A percentile compares a stretch with the other conserved stretches of the same genome.
phyloP scores from a whole-genome alignment of 2,888 invertebrate genomes.

The Odontocolon sp. region DNA sequence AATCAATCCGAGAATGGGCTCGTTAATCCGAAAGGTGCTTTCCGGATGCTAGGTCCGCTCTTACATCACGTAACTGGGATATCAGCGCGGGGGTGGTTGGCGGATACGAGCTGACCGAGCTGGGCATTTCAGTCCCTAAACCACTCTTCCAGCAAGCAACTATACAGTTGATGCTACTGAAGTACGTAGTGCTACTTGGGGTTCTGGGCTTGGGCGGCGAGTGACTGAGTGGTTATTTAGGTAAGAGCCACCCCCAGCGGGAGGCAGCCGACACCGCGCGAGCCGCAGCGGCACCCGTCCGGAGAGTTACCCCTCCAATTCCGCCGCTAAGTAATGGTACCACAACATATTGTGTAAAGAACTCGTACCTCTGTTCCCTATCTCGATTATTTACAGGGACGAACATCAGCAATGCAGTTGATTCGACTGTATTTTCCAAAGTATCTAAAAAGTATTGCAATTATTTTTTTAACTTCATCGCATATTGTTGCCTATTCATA shows the following conservation, averaged over 20 bases:
- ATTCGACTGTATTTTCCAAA: conserved; percentile 22
- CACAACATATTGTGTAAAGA: conserved; percentile 79
- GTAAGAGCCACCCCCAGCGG: conserved; percentile 76
- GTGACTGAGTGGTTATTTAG: conserved; percentile 81
- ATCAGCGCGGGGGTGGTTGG: conserved; percentile 65
- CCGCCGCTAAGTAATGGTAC: conserved; percentile 76
- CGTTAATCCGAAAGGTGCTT: conserved; percentile 79
- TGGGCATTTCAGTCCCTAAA: conserved; percentile 59
- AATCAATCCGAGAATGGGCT: conserved; percentile 80
- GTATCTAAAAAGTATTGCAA: conserved; percentile 4
- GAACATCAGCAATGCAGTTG: conserved; percentile 34
- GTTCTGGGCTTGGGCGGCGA: conserved; percentile 74
- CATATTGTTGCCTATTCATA: too few relatives aligned
- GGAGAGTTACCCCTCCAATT: conserved; percentile 44
- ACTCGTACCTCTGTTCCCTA: conserved; percentile 62
- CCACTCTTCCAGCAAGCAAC: conserved; percentile 52
- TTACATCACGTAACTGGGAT: conserved; percentile 59
- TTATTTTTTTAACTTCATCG: background rate
- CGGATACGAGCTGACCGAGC: conserved; percentile 62
- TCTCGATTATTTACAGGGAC: conserved; percentile 54
- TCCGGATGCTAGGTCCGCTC: conserved; percentile 54
- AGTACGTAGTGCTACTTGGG: conserved; percentile 51
- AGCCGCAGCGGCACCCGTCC: conserved; percentile 37
- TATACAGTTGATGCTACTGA: conserved; percentile 25
- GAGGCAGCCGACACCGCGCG: conserved; percentile 46